A percentile compares a stretch with the other conserved stretches of the same genome.
These are phyloP conservation scores for Oostethus manadensis DNA, from an alignment of 2,113 vertebrate genomes.

Conservation along the genomic window DNA sequence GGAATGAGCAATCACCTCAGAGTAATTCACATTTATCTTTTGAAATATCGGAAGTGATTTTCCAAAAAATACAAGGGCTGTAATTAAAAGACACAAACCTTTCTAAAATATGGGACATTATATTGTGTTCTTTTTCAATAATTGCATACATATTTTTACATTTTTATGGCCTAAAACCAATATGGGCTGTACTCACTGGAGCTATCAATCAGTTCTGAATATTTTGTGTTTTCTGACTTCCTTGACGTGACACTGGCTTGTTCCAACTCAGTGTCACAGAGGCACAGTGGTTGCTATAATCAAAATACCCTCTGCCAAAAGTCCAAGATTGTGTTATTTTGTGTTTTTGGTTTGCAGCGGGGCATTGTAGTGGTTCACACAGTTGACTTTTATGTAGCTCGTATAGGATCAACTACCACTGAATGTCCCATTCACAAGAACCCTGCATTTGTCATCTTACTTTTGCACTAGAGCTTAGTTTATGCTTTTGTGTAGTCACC, in stretches of 20 bases:
- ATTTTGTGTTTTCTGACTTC: background rate
- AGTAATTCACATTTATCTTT: conserved; percentile 43
- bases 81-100: conserved; percentile 19
- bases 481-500: too few species aligned
- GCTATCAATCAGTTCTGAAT: background rate
- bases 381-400: background rate
- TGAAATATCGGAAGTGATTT: conserved; percentile 59
- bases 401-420: background rate
- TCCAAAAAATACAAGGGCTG: conserved; percentile 39
- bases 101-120: conserved; percentile 13
- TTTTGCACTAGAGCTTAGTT: too few species aligned
- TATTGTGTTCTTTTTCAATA: conserved; percentile 7
- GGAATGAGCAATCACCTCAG: conserved; percentile 62
- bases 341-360: background rate
- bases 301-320: too few species aligned
- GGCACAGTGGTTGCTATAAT: too few species aligned
- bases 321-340: too few species aligned
- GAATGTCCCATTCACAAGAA: too few species aligned
- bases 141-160: background rate
- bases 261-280: background rate
- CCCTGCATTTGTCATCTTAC: too few species aligned
- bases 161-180: background rate
- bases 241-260: background rate
- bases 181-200: too few species aligned
- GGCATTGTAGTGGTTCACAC: background rate